Conservation (phyloP, 2,113 vertebrate species). For the Gambusia holbrooki region DNA sequence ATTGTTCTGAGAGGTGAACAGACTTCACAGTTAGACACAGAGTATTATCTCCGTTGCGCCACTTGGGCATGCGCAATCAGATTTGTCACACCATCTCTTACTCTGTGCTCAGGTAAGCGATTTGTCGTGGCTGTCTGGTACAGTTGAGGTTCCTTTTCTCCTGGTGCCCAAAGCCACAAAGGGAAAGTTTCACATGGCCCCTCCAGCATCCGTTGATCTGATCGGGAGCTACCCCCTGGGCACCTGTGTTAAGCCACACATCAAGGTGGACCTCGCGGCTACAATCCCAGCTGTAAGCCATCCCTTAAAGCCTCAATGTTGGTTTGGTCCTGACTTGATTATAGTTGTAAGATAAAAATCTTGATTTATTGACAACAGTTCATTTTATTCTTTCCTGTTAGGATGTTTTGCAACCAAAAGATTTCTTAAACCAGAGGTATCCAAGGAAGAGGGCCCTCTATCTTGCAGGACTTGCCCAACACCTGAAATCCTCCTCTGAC, state of each 20-base stretch:
- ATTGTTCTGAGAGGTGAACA: neutral
- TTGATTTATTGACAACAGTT: neutral
- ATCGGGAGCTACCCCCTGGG: constrained; percentile 95
- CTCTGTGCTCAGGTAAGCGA: constrained; percentile 82
- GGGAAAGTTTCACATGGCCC: constrained; percentile 87
- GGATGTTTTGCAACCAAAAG: constrained; percentile 91
- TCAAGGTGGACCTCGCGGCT: constrained; percentile 88
- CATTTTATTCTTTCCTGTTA: constrained; percentile 50
- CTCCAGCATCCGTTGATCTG: constrained; percentile 84
- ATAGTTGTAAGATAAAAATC: neutral
- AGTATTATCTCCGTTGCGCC: neutral
- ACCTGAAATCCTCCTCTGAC: constrained; percentile 79
- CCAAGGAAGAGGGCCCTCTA: constrained; percentile 93
- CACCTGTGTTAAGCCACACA: constrained; percentile 86
- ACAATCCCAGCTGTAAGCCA: constrained; percentile 89
- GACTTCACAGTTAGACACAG: neutral
- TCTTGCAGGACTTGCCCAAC: constrained; percentile 86
- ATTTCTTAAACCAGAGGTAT: constrained; percentile 93
- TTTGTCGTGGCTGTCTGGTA: constrained; percentile 85
- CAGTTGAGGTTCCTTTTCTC: constrained; percentile 87
- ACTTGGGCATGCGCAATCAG: neutral
- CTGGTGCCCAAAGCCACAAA: constrained; percentile 86
- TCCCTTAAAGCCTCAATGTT: neutral
- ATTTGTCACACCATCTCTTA: neutral
- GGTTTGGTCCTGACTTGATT: neutral